Evolutionary conservation across 2,888 invertebrate species (phyloP).

Genomic region (Oscheius sp.): DNA sequence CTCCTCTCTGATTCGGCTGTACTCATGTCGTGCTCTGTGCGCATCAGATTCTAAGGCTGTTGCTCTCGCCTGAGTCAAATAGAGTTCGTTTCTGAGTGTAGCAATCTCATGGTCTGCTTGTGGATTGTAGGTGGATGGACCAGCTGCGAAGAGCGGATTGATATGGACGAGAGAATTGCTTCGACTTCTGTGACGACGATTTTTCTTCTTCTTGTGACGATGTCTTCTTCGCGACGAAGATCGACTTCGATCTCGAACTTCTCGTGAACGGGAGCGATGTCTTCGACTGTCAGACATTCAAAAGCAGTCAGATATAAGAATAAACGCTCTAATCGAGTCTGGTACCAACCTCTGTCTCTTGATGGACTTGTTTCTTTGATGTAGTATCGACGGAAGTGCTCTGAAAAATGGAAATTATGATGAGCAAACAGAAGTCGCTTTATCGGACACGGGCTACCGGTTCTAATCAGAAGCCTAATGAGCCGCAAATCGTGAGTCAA

Average conservation of each 20-base stretch:
- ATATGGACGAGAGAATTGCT: slow-evolving; percentile 13
- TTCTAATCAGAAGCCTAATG: too few species aligned
- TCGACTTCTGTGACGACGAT: slow-evolving; percentile 11
- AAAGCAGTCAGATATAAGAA: too few species aligned
- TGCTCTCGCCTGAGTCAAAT: not conserved
- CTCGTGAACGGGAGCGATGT: not conserved
- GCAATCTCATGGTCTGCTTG: not conserved
- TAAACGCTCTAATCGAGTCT: too few species aligned
- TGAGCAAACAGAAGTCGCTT: too few species aligned
- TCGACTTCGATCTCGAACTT: not conserved
- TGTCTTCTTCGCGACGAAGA: not conserved
- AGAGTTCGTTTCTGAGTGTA: slow-evolving; percentile 5
- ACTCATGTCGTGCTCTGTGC: not conserved
- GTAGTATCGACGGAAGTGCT: too few species aligned
- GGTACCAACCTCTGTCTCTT: too few species aligned
- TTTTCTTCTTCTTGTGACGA: slow-evolving; percentile 16
- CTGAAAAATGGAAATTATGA: too few species aligned
- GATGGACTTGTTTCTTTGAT: too few species aligned
- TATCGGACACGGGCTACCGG: too few species aligned
- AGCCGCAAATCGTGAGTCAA: too few species aligned
- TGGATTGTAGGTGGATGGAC: slow-evolving; percentile 4
- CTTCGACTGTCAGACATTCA: not conserved
- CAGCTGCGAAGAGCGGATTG: slow-evolving; percentile 21
- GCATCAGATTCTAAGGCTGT: slow-evolving; percentile 5
- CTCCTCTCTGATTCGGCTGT: not conserved